Evolutionary conservation across 2,113 vertebrate genomes (phyloP), one percentile per base, ranked within the genome.

Genomic region (Ptychochromis oligacanthus): DNA sequence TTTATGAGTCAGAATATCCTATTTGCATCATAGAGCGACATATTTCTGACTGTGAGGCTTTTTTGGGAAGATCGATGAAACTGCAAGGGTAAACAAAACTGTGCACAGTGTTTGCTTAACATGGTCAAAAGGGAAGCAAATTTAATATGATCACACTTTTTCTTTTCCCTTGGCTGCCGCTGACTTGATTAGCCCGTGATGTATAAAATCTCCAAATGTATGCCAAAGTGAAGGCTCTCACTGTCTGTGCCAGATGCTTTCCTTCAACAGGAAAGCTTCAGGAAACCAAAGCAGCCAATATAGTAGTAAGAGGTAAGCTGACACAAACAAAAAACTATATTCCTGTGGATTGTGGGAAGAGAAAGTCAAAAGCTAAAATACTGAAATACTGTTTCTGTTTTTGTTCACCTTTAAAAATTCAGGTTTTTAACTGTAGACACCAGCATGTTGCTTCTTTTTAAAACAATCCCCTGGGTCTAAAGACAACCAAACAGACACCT

Each of bases 241-340:
- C 75, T 87, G 82, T 91, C 86, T 20, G 57, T 43, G 74, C 87
- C 91, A 93, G 90, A 90, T 89, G 89, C 82, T 93, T 89, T 87
- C 80, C 84, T 84, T 86, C 77, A 75, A 84, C 83, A 89, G 88
- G 84, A 93, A 92, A 91, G 59, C 59, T 76, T 62, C 81, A 91
- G 87, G 87, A 92, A 93, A 90, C 77, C 87, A 90, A 84, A 65
- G 65, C 87, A 90, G 88, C 84, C 88, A 90, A 79, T 49, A 77
- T 28, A 88, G 78, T 57, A 83, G 89, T 70, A 65, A 76, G 82
- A 80, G 6, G 54, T 75, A 76, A 49, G 81, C 61, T 34, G 28
- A 81, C 64, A 91, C 54, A 82, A 77, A 88, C 70, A 52, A 64
- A 62, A 57, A n/a, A 54, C n/a, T 6, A 17, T 55, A 74, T 6